phyloP scores from a whole-genome alignment of 53 echinoderm and acorn worm genomes.

The Luidia sarsii region DNA sequence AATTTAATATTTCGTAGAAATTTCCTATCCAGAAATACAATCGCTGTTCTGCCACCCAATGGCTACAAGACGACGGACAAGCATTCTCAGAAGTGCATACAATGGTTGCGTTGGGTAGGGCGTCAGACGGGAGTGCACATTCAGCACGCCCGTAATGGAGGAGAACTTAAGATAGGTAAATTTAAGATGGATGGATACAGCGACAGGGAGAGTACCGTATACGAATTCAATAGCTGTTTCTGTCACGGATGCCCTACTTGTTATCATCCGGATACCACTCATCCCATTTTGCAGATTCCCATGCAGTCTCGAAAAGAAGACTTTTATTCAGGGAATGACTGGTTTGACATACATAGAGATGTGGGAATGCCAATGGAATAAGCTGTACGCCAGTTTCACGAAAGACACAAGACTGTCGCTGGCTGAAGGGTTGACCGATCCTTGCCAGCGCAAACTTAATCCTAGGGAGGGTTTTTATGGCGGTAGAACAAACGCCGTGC shows the following conservation, averaged over 20 bases:
- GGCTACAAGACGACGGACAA: slow-evolving; percentile 30
- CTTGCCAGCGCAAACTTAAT: not conserved
- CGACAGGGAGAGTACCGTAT: slow-evolving; percentile 16
- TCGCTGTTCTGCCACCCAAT: slow-evolving; percentile 51
- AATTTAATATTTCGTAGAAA: slow-evolving; percentile 58
- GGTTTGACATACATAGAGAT: slow-evolving; percentile 2
- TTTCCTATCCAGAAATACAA: slow-evolving; percentile 44
- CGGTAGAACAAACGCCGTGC: slow-evolving; percentile 4
- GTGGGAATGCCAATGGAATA: slow-evolving; percentile 57
- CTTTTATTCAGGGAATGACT: too few relatives aligned
- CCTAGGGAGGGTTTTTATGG: slow-evolving; percentile 12
- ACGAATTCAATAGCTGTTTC: slow-evolving; percentile 41
- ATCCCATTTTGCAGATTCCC: not conserved
- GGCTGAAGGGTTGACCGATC: not conserved
- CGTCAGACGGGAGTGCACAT: slow-evolving; percentile 14
- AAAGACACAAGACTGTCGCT: not conserved
- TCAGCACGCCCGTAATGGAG: slow-evolving; percentile 47
- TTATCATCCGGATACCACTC: slow-evolving; percentile 23
- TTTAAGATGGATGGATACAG: slow-evolving; percentile 53
- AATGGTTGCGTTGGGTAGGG: slow-evolving; percentile 36
- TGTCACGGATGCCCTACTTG: slow-evolving; percentile 62
- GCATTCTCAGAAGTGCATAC: slow-evolving; percentile 45
- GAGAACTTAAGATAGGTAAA: slow-evolving; percentile 43
- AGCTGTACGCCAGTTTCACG: not conserved
- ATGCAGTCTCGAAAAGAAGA: slow-evolving; percentile 44